These are phyloP conservation scores for Drosophila sordidula DNA, from an alignment of 2,888 invertebrate species.

Conservation along the genomic window DNA sequence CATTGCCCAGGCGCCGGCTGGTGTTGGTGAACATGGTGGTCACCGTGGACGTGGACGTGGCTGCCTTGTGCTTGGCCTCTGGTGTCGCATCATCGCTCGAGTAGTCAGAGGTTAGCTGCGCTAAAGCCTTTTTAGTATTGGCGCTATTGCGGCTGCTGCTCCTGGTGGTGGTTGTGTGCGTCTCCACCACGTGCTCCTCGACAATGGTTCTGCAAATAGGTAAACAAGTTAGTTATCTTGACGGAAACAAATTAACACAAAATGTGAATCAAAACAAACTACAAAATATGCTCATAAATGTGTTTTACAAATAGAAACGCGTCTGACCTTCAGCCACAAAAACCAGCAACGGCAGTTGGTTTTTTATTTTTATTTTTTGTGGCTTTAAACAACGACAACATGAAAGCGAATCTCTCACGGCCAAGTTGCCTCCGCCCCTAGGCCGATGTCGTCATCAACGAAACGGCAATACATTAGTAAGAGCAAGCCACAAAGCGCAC, in stretches of 20 bases:
- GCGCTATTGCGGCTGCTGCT: slow-evolving; percentile 25
- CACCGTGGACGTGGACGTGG: slow-evolving; percentile 40
- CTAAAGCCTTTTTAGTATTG: slow-evolving; percentile 47
- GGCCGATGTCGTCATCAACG: slow-evolving; percentile 63
- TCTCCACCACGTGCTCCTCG: slow-evolving; percentile 82
- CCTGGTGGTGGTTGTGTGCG: slow-evolving; percentile 56
- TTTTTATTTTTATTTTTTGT: slow-evolving; percentile 17
- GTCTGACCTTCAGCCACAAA: slow-evolving; percentile 58
- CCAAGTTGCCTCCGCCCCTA: slow-evolving; percentile 28
- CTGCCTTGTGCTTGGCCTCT: slow-evolving; percentile 51
- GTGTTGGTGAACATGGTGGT: slow-evolving; percentile 54
- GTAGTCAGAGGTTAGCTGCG: slow-evolving; percentile 86
- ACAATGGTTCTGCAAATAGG: slow-evolving; percentile 79
- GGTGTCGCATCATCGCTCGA: slow-evolving; percentile 86
- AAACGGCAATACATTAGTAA: slow-evolving; percentile 19
- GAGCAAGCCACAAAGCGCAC: slow-evolving; percentile 9
- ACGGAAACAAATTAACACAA: slow-evolving; percentile 42
- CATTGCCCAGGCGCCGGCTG: slow-evolving; percentile 45
- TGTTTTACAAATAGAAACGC: slow-evolving; percentile 46
- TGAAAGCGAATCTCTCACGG: slow-evolving; percentile 55
- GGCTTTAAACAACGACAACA: slow-evolving; percentile 36
- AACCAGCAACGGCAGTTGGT: slow-evolving; percentile 19
- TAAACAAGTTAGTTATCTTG: slow-evolving; percentile 27
- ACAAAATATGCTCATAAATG: slow-evolving; percentile 51
- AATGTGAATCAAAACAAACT: slow-evolving; percentile 67